Evolutionary conservation across 92 coral and sea anemone genomes (phyloP).

Genomic region (Paramuricea clavata): DNA sequence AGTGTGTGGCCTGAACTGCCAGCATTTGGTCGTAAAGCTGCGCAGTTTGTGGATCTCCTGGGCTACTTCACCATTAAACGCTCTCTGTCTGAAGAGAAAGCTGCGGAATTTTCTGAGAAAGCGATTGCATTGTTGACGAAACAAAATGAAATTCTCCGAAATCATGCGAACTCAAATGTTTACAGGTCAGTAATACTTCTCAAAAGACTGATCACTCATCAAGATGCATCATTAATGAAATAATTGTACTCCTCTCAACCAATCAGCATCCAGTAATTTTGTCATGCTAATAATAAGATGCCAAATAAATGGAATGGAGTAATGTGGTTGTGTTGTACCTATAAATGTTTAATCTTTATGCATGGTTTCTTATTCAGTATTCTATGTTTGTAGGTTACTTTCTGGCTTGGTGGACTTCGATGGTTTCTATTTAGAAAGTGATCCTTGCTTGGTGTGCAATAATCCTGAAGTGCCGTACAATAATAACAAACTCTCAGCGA

Average conservation of each 20-base stretch:
- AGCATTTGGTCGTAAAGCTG: slow-evolving; percentile 95
- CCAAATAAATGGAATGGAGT: too few relatives aligned
- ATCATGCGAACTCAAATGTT: slow-evolving; percentile 96
- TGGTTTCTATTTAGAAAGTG: slow-evolving; percentile 98
- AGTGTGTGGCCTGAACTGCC: slow-evolving; percentile 97
- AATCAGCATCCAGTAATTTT: too few relatives aligned
- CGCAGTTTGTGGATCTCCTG: slow-evolving; percentile 96
- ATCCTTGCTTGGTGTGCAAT: slow-evolving; percentile 97
- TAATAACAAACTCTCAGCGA: slow-evolving; percentile 88
- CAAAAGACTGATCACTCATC: background rate
- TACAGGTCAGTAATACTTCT: slow-evolving; percentile 74
- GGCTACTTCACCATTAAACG: slow-evolving; percentile 97
- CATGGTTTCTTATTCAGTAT: background rate
- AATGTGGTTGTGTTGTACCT: too few relatives aligned
- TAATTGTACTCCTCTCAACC: too few relatives aligned
- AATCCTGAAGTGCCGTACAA: slow-evolving; percentile 98
- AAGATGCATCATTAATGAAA: too few relatives aligned
- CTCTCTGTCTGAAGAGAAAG: slow-evolving; percentile 86
- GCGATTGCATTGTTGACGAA: slow-evolving; percentile 88
- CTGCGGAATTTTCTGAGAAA: slow-evolving; percentile 82
- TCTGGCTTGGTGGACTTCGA: slow-evolving; percentile 98
- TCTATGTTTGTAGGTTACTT: slow-evolving; percentile 74
- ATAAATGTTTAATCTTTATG: too few relatives aligned
- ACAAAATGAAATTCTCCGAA: slow-evolving; percentile 91
- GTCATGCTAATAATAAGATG: too few relatives aligned